Percentiles rank a stretch among this genome's conserved stretches.
Conservation (phyloP, 2,888 invertebrate species). For the Agrotis segetum region DNA sequence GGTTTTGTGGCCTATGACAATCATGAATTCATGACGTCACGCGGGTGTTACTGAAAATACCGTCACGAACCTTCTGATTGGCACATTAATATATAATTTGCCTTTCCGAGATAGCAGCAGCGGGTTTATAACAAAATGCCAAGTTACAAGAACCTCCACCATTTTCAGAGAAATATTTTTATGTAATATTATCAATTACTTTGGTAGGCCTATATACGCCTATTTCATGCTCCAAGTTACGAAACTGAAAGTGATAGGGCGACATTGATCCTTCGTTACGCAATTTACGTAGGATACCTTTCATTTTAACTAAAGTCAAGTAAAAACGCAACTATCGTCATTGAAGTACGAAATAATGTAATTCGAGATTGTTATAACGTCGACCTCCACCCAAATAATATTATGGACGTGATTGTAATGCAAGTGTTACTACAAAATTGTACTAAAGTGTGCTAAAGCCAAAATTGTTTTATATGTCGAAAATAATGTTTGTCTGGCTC, state of each 20-base stretch:
- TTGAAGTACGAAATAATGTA: constrained; percentile 31
- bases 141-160: not conserved
- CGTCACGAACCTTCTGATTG: not conserved
- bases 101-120: not conserved
- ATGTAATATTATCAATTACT: constrained; percentile 27
- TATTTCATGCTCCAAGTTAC: constrained; percentile 1
- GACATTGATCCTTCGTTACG: constrained; percentile 37
- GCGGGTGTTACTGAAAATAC: not conserved
- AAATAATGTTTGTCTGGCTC: constrained; percentile 15
- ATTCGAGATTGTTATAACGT: constrained; percentile 32
- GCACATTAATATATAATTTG: constrained; percentile 7
- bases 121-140: not conserved
- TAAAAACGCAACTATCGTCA: constrained; percentile 24
- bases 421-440: constrained; percentile 43
- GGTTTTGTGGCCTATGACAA: constrained; percentile 13
- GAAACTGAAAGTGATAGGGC: constrained; percentile 29
- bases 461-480: constrained; percentile 6
- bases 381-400: constrained; percentile 57
- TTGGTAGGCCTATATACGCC: not conserved
- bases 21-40: constrained; percentile 6
- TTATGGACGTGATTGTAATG: constrained; percentile 48
- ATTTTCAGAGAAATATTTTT: constrained; percentile 6
- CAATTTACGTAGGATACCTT: constrained; percentile 34
- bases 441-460: constrained; percentile 35
- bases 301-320: constrained; percentile 25